Percentiles rank a stretch among this genome's conserved stretches.
Conservation (phyloP, 2,888 invertebrate species). For the Incurvaria masculella region DNA sequence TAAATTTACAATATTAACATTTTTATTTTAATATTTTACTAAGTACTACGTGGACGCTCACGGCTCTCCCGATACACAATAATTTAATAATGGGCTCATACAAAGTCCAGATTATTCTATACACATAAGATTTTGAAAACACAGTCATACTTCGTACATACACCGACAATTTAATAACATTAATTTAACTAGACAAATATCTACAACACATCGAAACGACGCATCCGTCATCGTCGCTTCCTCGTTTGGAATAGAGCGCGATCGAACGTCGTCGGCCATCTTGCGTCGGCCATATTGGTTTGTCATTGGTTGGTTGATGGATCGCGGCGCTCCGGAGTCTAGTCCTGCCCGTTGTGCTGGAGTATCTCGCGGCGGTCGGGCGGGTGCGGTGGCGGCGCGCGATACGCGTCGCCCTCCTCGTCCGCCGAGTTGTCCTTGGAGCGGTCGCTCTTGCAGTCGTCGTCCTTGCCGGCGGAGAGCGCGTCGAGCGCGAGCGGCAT, state of each 20-base stretch:
- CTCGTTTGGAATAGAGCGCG: too few relatives aligned
- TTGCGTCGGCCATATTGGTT: neutral
- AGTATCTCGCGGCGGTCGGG: slow-evolving; percentile 62
- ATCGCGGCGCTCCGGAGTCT: slow-evolving; percentile 23
- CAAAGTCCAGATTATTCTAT: neutral
- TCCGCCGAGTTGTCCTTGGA: slow-evolving; percentile 62
- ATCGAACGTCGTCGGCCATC: neutral
- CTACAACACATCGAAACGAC: neutral
- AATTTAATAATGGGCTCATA: neutral
- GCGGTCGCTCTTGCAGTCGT: slow-evolving; percentile 63
- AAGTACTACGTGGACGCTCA: slow-evolving; percentile 39
- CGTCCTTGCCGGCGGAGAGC: slow-evolving; percentile 55
- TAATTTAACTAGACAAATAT: neutral
- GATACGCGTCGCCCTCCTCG: slow-evolving; percentile 50
- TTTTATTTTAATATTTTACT: slow-evolving; percentile 49
- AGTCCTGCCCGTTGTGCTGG: slow-evolving; percentile 81
- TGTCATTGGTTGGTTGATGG: neutral
- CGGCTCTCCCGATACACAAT: neutral
- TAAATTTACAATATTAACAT: slow-evolving; percentile 56
- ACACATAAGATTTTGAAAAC: neutral
- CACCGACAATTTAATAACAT: neutral
- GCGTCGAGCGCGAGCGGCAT: slow-evolving; percentile 57
- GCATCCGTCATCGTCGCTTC: too few relatives aligned
- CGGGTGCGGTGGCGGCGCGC: slow-evolving; percentile 49
- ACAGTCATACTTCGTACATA: neutral